phyloP scores from a whole-genome alignment of 2,113 vertebrate genomes.

The Petrocephalus microphthalmus region DNA sequence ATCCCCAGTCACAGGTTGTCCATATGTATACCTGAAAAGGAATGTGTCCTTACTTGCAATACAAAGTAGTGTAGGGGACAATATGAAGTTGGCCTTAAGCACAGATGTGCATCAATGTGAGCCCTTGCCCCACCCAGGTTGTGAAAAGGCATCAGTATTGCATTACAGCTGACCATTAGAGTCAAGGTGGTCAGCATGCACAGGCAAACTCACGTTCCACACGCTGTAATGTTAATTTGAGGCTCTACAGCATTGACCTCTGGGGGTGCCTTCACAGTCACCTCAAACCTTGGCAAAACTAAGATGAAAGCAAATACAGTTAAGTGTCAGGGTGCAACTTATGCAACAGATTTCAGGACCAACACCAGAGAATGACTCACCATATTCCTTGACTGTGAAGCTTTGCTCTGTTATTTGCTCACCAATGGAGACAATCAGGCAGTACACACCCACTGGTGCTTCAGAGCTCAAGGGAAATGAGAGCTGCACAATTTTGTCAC shows the following conservation, averaged over 20 bases:
- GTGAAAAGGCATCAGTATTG: neutral
- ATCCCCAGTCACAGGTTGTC: neutral
- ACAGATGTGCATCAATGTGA: no score
- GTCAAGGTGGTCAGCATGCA: neutral
- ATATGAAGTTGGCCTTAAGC: no score
- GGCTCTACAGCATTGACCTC: slow-evolving; percentile 35
- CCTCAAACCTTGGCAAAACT: slow-evolving; percentile 51
- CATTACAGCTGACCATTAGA: neutral
- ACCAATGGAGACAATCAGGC: neutral
- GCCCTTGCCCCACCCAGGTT: no score
- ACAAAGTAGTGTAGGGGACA: neutral
- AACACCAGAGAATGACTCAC: neutral
- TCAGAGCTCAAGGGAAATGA: neutral
- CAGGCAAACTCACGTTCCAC: slow-evolving; percentile 48
- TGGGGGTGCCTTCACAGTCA: slow-evolving; percentile 26
- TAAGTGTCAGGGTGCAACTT: neutral
- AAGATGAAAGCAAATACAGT: neutral
- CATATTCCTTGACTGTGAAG: neutral
- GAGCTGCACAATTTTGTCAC: neutral
- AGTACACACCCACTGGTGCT: neutral
- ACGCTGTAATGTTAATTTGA: slow-evolving; percentile 37
- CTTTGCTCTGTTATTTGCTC: neutral
- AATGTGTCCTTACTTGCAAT: neutral
- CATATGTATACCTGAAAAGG: neutral
- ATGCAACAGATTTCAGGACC: neutral